phyloP scores from a whole-genome alignment of 2,888 invertebrate genomes.

The Pyrrhosoma nymphula region DNA sequence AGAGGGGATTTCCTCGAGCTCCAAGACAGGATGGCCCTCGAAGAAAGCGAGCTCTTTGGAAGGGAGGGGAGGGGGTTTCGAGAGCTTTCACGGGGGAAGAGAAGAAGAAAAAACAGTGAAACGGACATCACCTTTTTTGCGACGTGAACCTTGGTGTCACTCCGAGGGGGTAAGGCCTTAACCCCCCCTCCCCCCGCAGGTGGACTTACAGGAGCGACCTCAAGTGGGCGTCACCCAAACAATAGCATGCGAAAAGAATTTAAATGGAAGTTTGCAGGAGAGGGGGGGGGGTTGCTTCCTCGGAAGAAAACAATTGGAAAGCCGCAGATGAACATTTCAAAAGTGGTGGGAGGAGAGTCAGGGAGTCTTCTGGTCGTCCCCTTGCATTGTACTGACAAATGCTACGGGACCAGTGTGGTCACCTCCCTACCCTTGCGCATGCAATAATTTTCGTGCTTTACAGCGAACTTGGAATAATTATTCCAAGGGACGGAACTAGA shows the following conservation, averaged over 20 bases:
- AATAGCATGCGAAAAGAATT: neutral
- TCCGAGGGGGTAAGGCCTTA: neutral
- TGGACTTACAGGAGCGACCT: slow-evolving; percentile 20
- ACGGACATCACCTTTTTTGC: neutral
- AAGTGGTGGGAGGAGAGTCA: neutral
- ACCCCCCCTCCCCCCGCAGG: neutral
- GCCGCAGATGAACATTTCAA: neutral
- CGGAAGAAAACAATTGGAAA: slow-evolving; percentile 25
- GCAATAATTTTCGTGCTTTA: neutral
- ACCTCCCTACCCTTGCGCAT: neutral
- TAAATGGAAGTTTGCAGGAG: neutral
- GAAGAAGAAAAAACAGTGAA: slow-evolving; percentile 24
- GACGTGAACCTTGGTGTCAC: neutral
- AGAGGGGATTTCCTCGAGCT: neutral
- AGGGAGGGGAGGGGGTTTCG: neutral
- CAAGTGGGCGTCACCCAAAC: neutral
- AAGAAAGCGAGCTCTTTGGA: neutral
- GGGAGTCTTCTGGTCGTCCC: neutral
- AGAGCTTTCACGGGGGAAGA: slow-evolving; percentile 12
- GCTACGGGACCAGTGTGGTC: neutral
- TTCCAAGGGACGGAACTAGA: neutral
- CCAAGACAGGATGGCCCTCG: neutral
- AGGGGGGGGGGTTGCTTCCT: neutral
- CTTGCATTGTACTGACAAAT: slow-evolving; percentile 7
- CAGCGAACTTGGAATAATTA: neutral